Conservation (phyloP, 2,113 vertebrate genomes). For the Mus musculus region GRCm39 chr6:39483501-39484000, state of each 20-base stretch:
- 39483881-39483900: background rate
- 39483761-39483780: slow-evolving; percentile 68
- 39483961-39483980: background rate
- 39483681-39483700: slow-evolving; percentile 93
- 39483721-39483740: slow-evolving; percentile 98
- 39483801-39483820: background rate
- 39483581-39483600: background rate
- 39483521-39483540: background rate
- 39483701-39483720: slow-evolving; percentile 93
- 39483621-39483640: slow-evolving; percentile 89
- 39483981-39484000: background rate
- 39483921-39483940: background rate
- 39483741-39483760: slow-evolving; percentile 96
- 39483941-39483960: background rate
- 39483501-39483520: background rate
- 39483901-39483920: background rate
- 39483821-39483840: background rate
- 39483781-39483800: background rate
- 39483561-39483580: background rate
- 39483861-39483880: background rate
- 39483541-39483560: background rate
- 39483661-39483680: slow-evolving; percentile 89
- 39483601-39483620: background rate
- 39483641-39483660: slow-evolving; percentile 90
- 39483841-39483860: background rate